Base-by-base conservation (phyloP, 2,113 vertebrate genomes). In the Argyrosomus japonicus region DNA sequence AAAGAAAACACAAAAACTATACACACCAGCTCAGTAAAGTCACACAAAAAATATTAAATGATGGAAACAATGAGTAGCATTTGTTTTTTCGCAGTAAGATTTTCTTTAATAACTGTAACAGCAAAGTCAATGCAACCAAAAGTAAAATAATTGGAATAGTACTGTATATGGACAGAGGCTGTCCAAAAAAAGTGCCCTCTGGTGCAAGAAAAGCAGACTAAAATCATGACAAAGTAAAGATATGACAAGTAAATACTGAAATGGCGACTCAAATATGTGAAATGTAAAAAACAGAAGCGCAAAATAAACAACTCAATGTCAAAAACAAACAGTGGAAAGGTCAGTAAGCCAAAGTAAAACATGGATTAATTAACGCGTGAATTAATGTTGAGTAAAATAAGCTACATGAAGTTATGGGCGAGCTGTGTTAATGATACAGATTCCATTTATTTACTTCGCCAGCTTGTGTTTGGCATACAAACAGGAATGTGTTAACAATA, bases 101-200 rank as follows among this genome's bases (percentile, higher is more conserved):
- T 92, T 89, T 92, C 84, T 95, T 95, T 95, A 95, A 93, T 95
- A 92, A 88, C 85, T 81, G 89, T 79, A 93, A 93, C 93, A 93
- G 80, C 82, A 90, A 93, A 90, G 84, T 87, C 89, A 92, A 88
- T 92, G 89, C 77, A 92, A 93, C 90, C 85, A 92, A 90, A 91
- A 88, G 75, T 76, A 82, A 93, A 91, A 84, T 70, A 89, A 91
- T 69, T 81, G 50, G 43, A 77, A 87, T 82, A 82, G 75, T 80
- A 87, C 58, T 82, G 75, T 56, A 86, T 83, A 82, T 78, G 73
- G 88, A 91, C 81, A 90, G 53, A 84, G 62, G 65, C 75, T 62
- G 50, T 56, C 81, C 75, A 64, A 61, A 88, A 53, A 75, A 94
- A 93, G 92, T 95, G 91, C 91, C 91, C 89, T 86, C 81, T 91